Conservation (phyloP, 1,140 invertebrate species). For the Trinorchestia longiramus region DNA sequence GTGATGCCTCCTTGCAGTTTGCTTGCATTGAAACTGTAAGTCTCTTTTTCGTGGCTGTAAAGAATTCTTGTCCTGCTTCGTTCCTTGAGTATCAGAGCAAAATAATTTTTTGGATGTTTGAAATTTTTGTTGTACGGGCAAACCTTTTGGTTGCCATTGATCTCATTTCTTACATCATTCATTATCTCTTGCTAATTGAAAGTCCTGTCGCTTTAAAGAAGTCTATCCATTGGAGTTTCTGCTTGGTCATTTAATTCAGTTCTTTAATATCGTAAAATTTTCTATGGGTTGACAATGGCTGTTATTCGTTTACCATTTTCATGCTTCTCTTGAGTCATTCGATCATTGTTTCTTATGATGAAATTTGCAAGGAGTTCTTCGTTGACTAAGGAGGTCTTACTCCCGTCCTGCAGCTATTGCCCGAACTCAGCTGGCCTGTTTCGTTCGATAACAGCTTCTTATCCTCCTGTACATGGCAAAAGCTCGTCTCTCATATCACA, state of each 20-base stretch:
- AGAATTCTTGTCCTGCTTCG: neutral
- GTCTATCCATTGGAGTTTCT: neutral
- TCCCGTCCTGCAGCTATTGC: neutral
- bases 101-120: neutral
- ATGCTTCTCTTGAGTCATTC: neutral
- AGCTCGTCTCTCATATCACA: neutral
- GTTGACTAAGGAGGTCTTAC: neutral
- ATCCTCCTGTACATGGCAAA: neutral
- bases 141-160: neutral
- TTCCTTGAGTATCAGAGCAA: neutral
- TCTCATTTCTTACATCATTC: neutral
- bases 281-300: neutral
- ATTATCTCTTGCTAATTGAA: neutral
- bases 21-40: too few relatives aligned
- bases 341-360: neutral
- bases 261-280: neutral
- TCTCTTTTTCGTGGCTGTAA: neutral
- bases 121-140: neutral
- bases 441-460: neutral
- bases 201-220: neutral
- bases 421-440: too few relatives aligned
- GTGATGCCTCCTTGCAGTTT: neutral
- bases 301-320: neutral
- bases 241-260: neutral
- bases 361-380: neutral